phyloP scores from a whole-genome alignment of 2,113 vertebrate genomes.

The Riparia riparia region DNA sequence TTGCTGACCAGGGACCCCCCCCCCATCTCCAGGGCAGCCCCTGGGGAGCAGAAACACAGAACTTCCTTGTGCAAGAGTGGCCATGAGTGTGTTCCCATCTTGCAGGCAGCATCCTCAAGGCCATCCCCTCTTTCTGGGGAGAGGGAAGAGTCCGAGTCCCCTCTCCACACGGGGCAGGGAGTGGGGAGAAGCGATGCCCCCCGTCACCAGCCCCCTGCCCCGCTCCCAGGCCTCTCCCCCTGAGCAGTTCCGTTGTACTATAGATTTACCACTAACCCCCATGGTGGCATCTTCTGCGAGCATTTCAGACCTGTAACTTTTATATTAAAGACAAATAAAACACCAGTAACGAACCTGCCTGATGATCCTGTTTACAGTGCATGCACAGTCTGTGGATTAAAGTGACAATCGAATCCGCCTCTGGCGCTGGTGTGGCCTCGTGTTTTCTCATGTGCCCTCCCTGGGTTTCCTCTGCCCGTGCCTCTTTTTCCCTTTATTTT shows the following conservation, averaged over 20 bases:
- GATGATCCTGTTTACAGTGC: constrained; percentile 39
- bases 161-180: background rate
- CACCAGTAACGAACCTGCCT: constrained; percentile 10
- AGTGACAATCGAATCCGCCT: constrained; percentile 44
- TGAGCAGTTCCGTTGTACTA: background rate
- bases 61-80: background rate
- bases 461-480: background rate
- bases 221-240: background rate
- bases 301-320: constrained; percentile 77
- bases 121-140: background rate
- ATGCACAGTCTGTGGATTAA: constrained; percentile 66
- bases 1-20: background rate
- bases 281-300: constrained; percentile 40
- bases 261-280: background rate
- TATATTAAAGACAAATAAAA: constrained; percentile 76
- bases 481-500: background rate
- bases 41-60: background rate
- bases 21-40: background rate
- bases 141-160: no score
- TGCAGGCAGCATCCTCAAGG: background rate
- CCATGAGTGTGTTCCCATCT: rapidly evolving
- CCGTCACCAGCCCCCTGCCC: background rate
- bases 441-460: background rate
- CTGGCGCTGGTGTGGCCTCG: background rate
- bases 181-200: rapidly evolving